A percentile compares a stretch with the other conserved stretches of the same genome.
Conservation (phyloP, 2,797 vertebrate genomes). For the Somateria mollissima region DNA sequence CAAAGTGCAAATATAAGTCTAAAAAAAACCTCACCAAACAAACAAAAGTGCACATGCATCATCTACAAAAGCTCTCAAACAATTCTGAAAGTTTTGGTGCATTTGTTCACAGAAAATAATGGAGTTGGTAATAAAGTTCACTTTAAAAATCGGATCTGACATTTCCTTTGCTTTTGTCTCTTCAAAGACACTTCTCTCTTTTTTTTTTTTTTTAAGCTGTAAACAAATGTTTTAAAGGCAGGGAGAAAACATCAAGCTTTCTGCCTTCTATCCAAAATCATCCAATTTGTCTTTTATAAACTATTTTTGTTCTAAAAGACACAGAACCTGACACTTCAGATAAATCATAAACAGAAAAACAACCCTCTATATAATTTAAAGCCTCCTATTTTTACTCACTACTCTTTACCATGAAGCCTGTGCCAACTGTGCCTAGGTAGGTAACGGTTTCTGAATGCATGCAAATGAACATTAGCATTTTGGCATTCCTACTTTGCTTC, state of each 20-base stretch:
- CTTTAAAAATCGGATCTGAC: slow-evolving; percentile 70
- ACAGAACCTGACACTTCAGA: slow-evolving; percentile 48
- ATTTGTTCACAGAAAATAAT: slow-evolving; percentile 67
- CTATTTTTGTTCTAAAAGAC: slow-evolving; percentile 64
- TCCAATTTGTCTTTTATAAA: slow-evolving; percentile 63
- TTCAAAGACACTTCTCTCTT: slow-evolving; percentile 63
- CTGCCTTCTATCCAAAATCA: slow-evolving; percentile 48
- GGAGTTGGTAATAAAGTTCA: slow-evolving; percentile 69
- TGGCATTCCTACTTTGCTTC: not conserved
- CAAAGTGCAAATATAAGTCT: slow-evolving; percentile 54
- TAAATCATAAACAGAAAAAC: slow-evolving; percentile 61
- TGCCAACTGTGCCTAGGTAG: not conserved
- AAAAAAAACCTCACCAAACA: slow-evolving; percentile 33
- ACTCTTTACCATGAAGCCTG: not conserved
- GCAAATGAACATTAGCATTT: not conserved
- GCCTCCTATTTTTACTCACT: not conserved
- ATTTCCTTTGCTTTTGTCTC: slow-evolving; percentile 68
- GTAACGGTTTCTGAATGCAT: not conserved
- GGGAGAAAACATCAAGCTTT: slow-evolving; percentile 17
- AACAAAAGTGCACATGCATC: slow-evolving; percentile 27
- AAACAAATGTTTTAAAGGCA: slow-evolving; percentile 75
- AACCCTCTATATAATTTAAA: slow-evolving; percentile 31
- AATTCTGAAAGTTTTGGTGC: slow-evolving; percentile 64
- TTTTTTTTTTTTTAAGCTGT: slow-evolving; percentile 9
- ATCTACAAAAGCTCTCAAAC: slow-evolving; percentile 75